Conservation (phyloP, 2,888 invertebrate genomes). For the Strigamia crassipes region DNA sequence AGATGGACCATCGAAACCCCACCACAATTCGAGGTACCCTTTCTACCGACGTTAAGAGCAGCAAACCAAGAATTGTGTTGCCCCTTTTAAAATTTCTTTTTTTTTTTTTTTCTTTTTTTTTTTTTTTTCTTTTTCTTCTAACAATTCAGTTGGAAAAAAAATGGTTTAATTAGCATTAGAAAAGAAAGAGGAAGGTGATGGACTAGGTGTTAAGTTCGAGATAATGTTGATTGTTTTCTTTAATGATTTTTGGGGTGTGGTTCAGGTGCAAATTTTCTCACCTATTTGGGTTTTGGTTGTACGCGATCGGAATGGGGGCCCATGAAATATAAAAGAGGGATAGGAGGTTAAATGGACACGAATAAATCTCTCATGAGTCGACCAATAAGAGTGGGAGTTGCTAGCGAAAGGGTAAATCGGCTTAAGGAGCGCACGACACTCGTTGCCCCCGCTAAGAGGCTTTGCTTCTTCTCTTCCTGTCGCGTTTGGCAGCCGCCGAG, state of each 20-base stretch:
- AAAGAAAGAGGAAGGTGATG: no score
- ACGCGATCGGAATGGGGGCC: background rate
- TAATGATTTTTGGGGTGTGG: conserved; percentile 25
- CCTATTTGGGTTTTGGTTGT: background rate
- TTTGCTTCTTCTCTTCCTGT: conserved; percentile 42
- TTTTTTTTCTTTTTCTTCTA: background rate
- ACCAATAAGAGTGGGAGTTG: conserved; percentile 28
- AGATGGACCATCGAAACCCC: conserved; percentile 19
- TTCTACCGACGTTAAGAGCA: background rate
- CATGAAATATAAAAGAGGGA: conserved; percentile 20
- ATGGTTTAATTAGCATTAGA: background rate
- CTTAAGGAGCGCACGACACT: conserved; percentile 34
- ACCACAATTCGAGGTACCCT: conserved; percentile 5
- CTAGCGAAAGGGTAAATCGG: conserved; percentile 37
- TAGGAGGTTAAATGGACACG: conserved; percentile 38
- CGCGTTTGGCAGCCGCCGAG: conserved; percentile 40
- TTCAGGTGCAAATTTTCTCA: conserved; percentile 38
- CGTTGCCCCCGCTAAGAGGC: conserved; percentile 40
- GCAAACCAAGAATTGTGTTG: background rate
- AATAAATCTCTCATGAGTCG: conserved; percentile 37
- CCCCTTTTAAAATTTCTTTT: background rate
- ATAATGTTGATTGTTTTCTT: conserved; percentile 16
- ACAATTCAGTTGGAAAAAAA: background rate
- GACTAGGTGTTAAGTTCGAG: background rate
- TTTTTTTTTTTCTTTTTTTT: background rate